Base-by-base conservation (phyloP, 2,888 invertebrate species). In the Anodontia alba region DNA sequence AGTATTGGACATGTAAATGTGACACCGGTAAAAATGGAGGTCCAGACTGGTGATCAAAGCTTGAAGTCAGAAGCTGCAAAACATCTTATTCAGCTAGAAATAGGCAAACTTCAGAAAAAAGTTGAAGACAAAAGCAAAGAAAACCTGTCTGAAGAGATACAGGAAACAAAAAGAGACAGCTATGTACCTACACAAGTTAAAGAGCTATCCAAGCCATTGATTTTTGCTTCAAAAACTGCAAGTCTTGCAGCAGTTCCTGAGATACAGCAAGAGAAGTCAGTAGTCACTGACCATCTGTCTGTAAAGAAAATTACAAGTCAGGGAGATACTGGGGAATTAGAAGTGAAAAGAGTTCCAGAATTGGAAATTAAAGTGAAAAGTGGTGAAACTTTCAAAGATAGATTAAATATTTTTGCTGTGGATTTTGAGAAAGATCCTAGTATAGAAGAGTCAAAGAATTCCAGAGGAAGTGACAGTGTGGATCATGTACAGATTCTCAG, bases 91-190 rank as follows among this genome's bases (percentile, higher is more conserved):
- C 62, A 62, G 33, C 20, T n/a, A 23, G 62, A 62, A 62, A 62
- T 62, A 10, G 62, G 29, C 33, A 62, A 62, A 62, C 62, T 62
- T 17, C 31, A 62, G 62, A 62, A 23, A 62, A 62, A 62, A 33
- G 5, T 17, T 12, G 62, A 62, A 62, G 31, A 5, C 1, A 26
- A 54, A 54, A n/a, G n/a, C 8, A 62, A 62, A 33, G 33, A 3
- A 17, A 33, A 1, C 1, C 1, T n/a, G 20, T 33, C 62, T 33
- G 33, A 31, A 31, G 20, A 20, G 10, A 33, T 17, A 20, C 17
- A 33, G 17, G 33, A 33, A 31, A 62, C 17, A 5, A 33, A 62
- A 20, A 62, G 7, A 23, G 62, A 62, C 1, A 62, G 29, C 26
- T 33, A 33, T 20, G 29, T 62, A 15, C 33, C 62, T 33, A 23